phyloP scores from a whole-genome alignment of 2,888 invertebrate genomes.

The Alloplasta piceator region DNA sequence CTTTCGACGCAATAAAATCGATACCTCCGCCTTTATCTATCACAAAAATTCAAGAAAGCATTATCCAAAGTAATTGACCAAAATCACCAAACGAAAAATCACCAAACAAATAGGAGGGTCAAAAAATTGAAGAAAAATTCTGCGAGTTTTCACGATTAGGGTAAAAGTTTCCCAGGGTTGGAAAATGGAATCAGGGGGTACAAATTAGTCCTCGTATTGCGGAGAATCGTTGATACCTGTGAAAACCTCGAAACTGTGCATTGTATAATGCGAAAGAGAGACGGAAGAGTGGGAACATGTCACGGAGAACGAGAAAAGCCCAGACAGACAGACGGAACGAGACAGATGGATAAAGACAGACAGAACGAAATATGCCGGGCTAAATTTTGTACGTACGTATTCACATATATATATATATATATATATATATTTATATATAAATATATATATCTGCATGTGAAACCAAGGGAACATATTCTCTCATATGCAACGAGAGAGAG shows the following conservation, averaged over 20 bases:
- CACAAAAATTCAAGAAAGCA: no score
- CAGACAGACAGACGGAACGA: slow-evolving; percentile 52
- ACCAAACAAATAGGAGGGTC: no score
- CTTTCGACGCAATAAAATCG: no score
- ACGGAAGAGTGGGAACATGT: slow-evolving; percentile 17
- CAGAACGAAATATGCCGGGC: slow-evolving; percentile 30
- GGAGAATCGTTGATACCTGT: not conserved
- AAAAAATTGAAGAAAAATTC: no score
- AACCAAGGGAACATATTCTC: slow-evolving; percentile 28
- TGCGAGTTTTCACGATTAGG: no score
- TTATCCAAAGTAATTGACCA: no score
- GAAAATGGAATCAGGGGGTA: no score
- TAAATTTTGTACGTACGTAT: no score
- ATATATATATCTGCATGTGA: slow-evolving; percentile 10
- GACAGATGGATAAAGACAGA: slow-evolving; percentile 64
- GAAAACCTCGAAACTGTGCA: slow-evolving; percentile 49
- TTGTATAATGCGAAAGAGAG: slow-evolving; percentile 49
- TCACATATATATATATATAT: not conserved
- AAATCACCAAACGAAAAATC: no score
- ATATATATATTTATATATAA: not conserved
- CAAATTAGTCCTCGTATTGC: no score
- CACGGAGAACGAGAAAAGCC: slow-evolving; percentile 28
- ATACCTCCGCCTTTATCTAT: no score
- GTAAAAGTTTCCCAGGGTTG: no score
- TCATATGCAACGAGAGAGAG: slow-evolving; percentile 33